Conservation (phyloP, 2,888 invertebrate genomes). For the Limnephilus auricula region DNA sequence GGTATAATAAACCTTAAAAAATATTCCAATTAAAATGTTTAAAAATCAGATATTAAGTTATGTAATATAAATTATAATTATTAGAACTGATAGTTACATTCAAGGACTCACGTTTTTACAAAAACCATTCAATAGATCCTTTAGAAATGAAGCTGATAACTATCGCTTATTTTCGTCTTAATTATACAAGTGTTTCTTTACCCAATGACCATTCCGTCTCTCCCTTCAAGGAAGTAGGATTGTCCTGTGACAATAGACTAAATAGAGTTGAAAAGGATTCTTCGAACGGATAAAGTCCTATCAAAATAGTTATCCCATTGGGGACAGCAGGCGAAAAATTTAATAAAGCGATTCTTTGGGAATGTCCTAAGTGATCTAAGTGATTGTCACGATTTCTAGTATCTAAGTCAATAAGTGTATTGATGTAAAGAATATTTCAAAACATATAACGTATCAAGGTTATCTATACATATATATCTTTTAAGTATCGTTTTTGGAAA, state of each 20-base stretch:
- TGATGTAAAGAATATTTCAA: neutral
- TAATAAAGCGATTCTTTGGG: neutral
- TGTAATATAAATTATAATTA: neutral
- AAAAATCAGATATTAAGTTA: neutral
- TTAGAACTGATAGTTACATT: neutral
- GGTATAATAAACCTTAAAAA: no score
- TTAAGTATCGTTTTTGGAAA: neutral
- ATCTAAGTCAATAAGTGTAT: neutral
- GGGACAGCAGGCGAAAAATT: neutral
- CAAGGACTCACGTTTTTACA: neutral
- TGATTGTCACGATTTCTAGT: neutral
- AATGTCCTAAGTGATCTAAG: neutral
- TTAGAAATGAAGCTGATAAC: neutral
- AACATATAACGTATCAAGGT: neutral
- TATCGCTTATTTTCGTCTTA: neutral
- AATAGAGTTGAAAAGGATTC: constrained; percentile 4
- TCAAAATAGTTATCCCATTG: neutral
- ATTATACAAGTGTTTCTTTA: neutral
- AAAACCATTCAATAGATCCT: neutral
- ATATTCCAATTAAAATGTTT: no score
- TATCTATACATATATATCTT: no score
- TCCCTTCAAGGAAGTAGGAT: neutral
- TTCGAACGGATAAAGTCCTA: neutral
- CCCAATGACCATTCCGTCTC: neutral
- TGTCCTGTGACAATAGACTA: neutral